Evolutionary conservation across 2,113 vertebrate genomes (phyloP).

Genomic region (Polypterus senegalus): DNA sequence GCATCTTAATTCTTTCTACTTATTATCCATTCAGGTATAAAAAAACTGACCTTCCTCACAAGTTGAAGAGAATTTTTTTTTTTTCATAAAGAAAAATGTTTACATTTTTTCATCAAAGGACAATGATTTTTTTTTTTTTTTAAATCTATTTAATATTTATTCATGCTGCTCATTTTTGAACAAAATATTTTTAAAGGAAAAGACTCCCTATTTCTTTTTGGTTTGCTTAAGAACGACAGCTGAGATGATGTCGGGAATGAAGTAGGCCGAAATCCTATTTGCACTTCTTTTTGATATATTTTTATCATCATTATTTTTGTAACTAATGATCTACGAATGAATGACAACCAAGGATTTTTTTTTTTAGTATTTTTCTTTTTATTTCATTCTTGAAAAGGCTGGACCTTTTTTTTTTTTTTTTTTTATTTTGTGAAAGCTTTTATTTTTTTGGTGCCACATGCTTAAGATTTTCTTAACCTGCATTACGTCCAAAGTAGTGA

Average conservation of each 20-base stretch:
- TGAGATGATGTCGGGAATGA: background rate
- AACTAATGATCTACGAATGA: constrained; percentile 15
- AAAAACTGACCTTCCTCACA: no score
- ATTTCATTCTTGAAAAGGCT: constrained; percentile 1
- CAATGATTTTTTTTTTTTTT: constrained; percentile 23
- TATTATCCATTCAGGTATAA: no score
- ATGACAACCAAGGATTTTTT: constrained; percentile 15
- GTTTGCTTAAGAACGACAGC: constrained; percentile 1
- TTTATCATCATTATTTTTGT: constrained; percentile 11
- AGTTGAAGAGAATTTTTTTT: no score
- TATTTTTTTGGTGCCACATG: background rate
- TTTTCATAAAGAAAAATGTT: constrained; percentile 19
- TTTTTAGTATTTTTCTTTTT: constrained; percentile 16
- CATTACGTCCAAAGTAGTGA: no score
- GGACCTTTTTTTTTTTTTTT: constrained; percentile 11
- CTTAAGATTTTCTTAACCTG: background rate
- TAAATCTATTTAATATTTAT: constrained; percentile 56
- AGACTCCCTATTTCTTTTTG: constrained; percentile 17
- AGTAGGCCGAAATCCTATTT: constrained; percentile 34
- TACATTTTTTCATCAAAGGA: constrained; percentile 28
- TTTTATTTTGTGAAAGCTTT: constrained; percentile 23
- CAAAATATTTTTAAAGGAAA: constrained; percentile 15
- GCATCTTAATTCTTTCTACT: no score
- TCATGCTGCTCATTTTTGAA: constrained; percentile 39
- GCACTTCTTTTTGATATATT: constrained; percentile 42